A percentile compares a stretch with the other conserved stretches of the same genome.
Evolutionary conservation across 2,888 invertebrate genomes (phyloP).

Genomic region (Agrochola litura): DNA sequence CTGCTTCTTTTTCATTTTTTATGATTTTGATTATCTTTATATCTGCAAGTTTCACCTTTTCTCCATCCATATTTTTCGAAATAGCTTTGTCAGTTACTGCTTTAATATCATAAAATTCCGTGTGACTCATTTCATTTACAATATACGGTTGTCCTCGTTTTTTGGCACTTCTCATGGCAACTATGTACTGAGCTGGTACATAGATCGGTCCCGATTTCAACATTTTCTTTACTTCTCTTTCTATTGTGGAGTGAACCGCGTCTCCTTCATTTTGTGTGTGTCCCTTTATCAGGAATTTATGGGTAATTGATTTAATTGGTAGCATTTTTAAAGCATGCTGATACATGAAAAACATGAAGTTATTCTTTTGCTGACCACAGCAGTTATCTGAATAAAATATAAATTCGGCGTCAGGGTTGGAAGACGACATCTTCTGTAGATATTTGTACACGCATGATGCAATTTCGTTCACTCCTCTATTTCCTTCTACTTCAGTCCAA

Average conservation of each 20-base stretch:
- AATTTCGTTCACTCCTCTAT: conserved; percentile 39
- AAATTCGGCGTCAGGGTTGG: conserved; percentile 11
- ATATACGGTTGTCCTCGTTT: conserved; percentile 45
- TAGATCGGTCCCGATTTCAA: conserved; percentile 45
- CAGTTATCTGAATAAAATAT: conserved; percentile 33
- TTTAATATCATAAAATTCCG: conserved; percentile 48
- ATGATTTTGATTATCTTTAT: conserved; percentile 20
- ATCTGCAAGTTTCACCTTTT: conserved; percentile 27
- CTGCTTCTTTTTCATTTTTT: conserved; percentile 10
- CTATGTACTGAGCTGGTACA: conserved; percentile 40
- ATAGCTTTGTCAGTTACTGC: conserved; percentile 23
- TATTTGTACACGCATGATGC: conserved; percentile 39
- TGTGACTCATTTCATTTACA: conserved; percentile 45
- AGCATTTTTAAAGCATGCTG: conserved; percentile 29
- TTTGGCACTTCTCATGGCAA: conserved; percentile 38
- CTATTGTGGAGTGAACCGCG: conserved; percentile 44
- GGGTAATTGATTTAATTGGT: conserved; percentile 46
- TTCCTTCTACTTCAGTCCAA: conserved; percentile 46
- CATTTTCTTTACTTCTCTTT: conserved; percentile 35
- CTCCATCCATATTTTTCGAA: conserved; percentile 25
- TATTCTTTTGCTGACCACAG: conserved; percentile 43
- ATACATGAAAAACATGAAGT: conserved; percentile 42
- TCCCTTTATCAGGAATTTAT: conserved; percentile 53
- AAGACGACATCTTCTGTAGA: conserved; percentile 25
- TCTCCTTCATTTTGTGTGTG: conserved; percentile 57